These are phyloP conservation scores for Lepidurus couesii DNA, from an alignment of 1,140 invertebrate species.

Conservation along the genomic window DNA sequence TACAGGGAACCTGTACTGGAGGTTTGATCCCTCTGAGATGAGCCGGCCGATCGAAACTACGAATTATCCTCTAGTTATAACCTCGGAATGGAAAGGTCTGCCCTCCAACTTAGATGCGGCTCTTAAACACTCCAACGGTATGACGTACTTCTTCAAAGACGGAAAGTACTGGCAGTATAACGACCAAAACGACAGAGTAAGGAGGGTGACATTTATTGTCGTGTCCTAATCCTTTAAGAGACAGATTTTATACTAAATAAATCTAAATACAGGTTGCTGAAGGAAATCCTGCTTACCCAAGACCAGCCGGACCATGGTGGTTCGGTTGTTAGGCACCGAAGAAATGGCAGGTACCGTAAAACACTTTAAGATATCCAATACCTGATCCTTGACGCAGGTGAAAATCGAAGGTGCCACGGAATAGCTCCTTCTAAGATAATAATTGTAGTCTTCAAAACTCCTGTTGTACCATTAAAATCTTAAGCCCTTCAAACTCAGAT, in stretches of 20 bases:
- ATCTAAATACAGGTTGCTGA: slow-evolving; percentile 60
- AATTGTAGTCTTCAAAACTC: not conserved
- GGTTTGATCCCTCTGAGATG: slow-evolving; percentile 72
- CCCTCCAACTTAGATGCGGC: slow-evolving; percentile 81
- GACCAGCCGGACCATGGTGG: slow-evolving; percentile 83
- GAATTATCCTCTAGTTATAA: slow-evolving; percentile 75
- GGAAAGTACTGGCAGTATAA: slow-evolving; percentile 88
- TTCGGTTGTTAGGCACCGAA: slow-evolving; percentile 63
- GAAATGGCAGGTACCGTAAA: not conserved
- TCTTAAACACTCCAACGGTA: slow-evolving; percentile 86
- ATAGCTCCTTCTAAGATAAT: not conserved
- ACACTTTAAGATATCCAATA: not conserved
- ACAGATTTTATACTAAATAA: not conserved
- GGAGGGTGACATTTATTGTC: slow-evolving; percentile 40
- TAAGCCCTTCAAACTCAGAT: not conserved
- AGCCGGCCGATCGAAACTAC: slow-evolving; percentile 76
- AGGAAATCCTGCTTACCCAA: slow-evolving; percentile 77
- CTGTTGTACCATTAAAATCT: not conserved
- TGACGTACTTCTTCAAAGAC: slow-evolving; percentile 93
- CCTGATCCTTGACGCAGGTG: slow-evolving; percentile 33
- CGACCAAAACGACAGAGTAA: slow-evolving; percentile 80
- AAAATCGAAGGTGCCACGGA: not conserved
- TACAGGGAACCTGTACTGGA: slow-evolving; percentile 77
- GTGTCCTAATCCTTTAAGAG: not conserved
- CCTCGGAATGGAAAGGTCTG: slow-evolving; percentile 78